Evolutionary conservation across 2,888 invertebrate genomes (phyloP), one percentile per base, ranked within the genome.

Genomic region (Synanthedon formicaeformis): DNA sequence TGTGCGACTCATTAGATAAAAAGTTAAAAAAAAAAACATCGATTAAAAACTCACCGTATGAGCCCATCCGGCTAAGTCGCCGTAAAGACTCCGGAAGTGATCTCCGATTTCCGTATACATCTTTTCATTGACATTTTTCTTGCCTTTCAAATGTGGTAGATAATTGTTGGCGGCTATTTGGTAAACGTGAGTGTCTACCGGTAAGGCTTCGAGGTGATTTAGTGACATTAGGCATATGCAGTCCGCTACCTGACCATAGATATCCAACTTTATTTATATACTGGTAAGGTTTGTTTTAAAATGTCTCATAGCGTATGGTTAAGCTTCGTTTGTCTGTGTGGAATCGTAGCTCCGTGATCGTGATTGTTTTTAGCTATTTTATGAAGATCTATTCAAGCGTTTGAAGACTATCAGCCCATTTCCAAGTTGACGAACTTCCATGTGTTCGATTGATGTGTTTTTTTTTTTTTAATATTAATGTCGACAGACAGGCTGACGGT

Each of bases 201-300:
- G 99, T 53, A 99, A 91, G 0, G 97, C 93, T 64, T 93, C 91
- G 51, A 95, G 78, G 72, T 98, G 96, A 54, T 94, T 93, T 52
- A 99, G 76, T 0, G 98, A 97, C 98, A 99, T 99, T 16, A 99
- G 89, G 71, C 96, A 97, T 63, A 99, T 94, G 78, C 99, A 99
- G 80, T 99, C 99, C 0, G 99, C 97, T 14, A 99, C 96, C 94
- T 95, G 65, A 41, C 75, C 74, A 58, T 18, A 4, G 34, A 34
- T 34, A 5, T 10, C 10, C 34, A 34, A 5, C 10, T 34, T 34
- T 34, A 34, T 34, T 34, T 34, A 2, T 34, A 2, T 34, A 34
- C 6, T 1, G 10, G 10, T 34, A 34, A 34, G 34, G 10, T 34
- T 34, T 34, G 10, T 34, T 34, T 34, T 34, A 34, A 34, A 11